phyloP scores from a whole-genome alignment of 30 jellyfish, hydroid and myxozoan genomes.

The Chrysaora quinquecirrha region DNA sequence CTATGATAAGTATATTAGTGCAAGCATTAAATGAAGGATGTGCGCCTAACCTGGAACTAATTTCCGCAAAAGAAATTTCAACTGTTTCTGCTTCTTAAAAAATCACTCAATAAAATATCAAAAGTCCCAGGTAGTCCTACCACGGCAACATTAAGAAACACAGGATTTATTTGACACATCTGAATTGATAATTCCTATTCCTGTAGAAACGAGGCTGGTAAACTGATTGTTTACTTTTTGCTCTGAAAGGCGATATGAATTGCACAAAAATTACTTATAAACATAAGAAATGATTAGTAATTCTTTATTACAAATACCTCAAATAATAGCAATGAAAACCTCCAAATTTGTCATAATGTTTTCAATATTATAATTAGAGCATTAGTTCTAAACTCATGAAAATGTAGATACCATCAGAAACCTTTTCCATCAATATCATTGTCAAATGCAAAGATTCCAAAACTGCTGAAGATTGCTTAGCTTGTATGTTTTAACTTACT shows the following conservation, averaged over 20 bases:
- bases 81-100: neutral
- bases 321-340: neutral
- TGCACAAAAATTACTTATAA: neutral
- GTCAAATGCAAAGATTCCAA: too few species aligned
- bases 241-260: neutral
- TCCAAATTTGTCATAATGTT: neutral
- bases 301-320: neutral
- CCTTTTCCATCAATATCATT: too few species aligned
- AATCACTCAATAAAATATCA: neutral
- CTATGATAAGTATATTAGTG: neutral
- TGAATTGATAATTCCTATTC: neutral
- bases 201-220: neutral
- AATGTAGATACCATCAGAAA: neutral
- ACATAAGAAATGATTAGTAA: neutral
- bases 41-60: constrained; percentile 1
- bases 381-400: neutral
- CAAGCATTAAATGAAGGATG: neutral
- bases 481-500: too few species aligned
- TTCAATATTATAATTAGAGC: neutral
- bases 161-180: neutral
- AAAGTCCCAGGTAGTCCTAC: neutral
- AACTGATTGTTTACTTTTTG: neutral
- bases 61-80: neutral
- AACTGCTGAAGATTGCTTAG: too few species aligned
- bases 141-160: neutral